Base-by-base conservation (phyloP, 2,888 invertebrate species). In the Pyralis farinalis region DNA sequence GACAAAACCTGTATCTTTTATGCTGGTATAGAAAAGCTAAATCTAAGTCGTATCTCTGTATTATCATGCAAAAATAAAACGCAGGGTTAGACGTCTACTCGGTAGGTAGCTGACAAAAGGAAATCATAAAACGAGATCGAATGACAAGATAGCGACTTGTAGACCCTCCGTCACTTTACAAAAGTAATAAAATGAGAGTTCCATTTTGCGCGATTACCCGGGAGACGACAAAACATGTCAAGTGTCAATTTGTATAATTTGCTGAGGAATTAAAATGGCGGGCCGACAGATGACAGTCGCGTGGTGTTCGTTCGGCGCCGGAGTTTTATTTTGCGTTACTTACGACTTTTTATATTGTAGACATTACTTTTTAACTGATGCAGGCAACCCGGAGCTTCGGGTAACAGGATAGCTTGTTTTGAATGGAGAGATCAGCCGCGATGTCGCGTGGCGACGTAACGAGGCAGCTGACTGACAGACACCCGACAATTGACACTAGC, bases 201-300 rank as follows among this genome's bases (percentile, higher is more conserved):
- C 71, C 71, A 78, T 77, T 81, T 76, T 56, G 74, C 72, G 63
- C 71, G 75, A 83, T 81, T 83, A 78, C 83, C 68, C 81, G 55
- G 58, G 78, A 84, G 83, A 82, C 75, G 80, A 84, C 83, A 81
- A 81, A 86, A 79, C 75, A 83, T 80, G 77, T 82, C 85, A 86
- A 81, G 60, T 82, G 84, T 83, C 84, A 85, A 82, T 82, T 85
- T 77, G 62, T 74, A 64, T 78, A 84, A 83, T 83, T 84, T 81
- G 72, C 73, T 67, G 56, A 63, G 53, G 65, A 80, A 81, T 84
- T 85, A 84, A 84, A 83, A 82, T 73, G 74, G 71, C 67, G 63
- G 69, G 55, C 58, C 80, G 83, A 85, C 83, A 80, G 80, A 72
- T 79, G 83, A 79, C 81, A 72, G 72, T 72, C 53, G 61, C 64